These are phyloP conservation scores for Drosophila sproati DNA, from an alignment of 1,140 invertebrate species.

Conservation along the genomic window DNA sequence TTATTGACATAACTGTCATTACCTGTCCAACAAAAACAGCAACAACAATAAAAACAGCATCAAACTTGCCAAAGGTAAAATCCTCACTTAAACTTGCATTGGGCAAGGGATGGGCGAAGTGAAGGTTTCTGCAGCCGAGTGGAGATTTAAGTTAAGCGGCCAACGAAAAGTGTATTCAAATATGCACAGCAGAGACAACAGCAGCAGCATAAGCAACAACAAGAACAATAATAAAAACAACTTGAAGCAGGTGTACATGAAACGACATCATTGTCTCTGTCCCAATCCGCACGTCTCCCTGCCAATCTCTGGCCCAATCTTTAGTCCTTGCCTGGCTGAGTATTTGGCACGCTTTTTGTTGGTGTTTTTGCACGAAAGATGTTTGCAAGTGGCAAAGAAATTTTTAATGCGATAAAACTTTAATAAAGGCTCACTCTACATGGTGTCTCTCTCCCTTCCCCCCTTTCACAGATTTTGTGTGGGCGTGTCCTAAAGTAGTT, in stretches of 20 bases:
- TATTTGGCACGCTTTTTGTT: constrained; percentile 70
- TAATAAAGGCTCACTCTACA: constrained; percentile 74
- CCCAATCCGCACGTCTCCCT: constrained; percentile 22
- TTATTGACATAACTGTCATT: constrained; percentile 83
- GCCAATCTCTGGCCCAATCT: constrained; percentile 28
- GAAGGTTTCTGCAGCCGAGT: constrained; percentile 7
- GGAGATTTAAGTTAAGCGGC: constrained; percentile 80
- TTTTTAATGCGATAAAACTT: constrained; percentile 83
- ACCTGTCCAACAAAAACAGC: constrained; percentile 62
- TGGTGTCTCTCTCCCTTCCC: constrained; percentile 1
- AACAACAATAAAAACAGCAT: constrained; percentile 4
- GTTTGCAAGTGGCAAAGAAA: constrained; percentile 69
- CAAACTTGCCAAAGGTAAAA: constrained; percentile 52
- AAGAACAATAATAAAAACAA: constrained; percentile 73
- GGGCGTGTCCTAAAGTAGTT: constrained; percentile 76
- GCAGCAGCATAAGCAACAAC: constrained; percentile 33
- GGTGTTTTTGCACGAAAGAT: constrained; percentile 64
- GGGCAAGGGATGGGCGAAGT: neutral
- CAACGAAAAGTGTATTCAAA: constrained; percentile 81
- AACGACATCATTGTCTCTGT: constrained; percentile 76
- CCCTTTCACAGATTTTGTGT: constrained; percentile 12
- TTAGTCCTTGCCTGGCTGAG: constrained; percentile 55
- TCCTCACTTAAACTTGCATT: constrained; percentile 55
- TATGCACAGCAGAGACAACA: constrained; percentile 63
- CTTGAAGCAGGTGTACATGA: constrained; percentile 78